Conservation (phyloP, 2,888 invertebrate genomes). For the Anoncus sp. region DNA sequence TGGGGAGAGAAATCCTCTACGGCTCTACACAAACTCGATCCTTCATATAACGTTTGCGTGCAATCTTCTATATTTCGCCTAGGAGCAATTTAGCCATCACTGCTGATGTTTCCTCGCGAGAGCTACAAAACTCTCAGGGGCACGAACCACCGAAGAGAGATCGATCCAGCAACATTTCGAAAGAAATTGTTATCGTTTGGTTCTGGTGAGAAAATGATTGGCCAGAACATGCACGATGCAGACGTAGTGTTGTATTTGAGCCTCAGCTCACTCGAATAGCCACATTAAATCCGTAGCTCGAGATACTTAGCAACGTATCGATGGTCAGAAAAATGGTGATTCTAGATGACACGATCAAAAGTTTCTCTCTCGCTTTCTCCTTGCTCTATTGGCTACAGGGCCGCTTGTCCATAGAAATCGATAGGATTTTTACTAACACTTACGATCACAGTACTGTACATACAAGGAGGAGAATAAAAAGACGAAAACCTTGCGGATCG, state of each 20-base stretch:
- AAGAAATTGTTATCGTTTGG: neutral
- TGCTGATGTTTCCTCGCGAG: neutral
- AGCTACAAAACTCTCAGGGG: neutral
- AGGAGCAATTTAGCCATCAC: constrained; percentile 27
- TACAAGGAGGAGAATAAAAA: constrained; percentile 30
- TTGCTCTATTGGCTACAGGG: constrained; percentile 1
- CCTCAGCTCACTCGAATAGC: constrained; percentile 57
- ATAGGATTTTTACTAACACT: constrained; percentile 41
- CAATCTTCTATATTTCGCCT: constrained; percentile 26
- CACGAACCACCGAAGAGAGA: neutral
- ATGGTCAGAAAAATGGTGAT: constrained; percentile 24
- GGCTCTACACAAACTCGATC: neutral
- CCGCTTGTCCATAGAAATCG: constrained; percentile 6
- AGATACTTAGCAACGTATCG: constrained; percentile 20
- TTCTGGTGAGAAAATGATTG: constrained; percentile 10
- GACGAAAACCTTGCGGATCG: constrained; percentile 36
- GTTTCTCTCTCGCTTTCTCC: neutral
- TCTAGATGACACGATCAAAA: neutral
- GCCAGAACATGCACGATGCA: constrained; percentile 69
- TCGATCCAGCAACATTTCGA: neutral
- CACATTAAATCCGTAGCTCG: constrained; percentile 63
- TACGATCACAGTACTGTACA: constrained; percentile 25
- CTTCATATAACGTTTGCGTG: constrained; percentile 40
- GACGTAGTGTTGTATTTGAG: constrained; percentile 67
- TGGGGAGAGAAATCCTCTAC: constrained; percentile 9